Evolutionary conservation across 2,888 invertebrate species (phyloP).

Genomic region (Pristionchus arcanus): DNA sequence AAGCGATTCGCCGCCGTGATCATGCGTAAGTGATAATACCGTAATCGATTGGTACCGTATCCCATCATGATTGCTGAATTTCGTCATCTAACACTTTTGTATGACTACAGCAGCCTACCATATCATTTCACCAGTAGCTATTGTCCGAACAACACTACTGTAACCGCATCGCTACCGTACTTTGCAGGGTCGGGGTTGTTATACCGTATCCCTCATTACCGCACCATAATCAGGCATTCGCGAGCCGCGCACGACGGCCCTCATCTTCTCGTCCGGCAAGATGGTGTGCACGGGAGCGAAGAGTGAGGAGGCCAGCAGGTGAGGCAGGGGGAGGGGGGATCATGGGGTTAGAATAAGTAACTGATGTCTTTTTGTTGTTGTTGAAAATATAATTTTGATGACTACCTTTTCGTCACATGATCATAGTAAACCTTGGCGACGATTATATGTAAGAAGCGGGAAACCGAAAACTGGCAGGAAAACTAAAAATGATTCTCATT

Average conservation of each 20-base stretch:
- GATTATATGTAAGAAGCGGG: not conserved
- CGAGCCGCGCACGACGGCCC: slow-evolving; percentile 88
- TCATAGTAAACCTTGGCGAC: no score
- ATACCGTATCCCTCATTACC: not conserved
- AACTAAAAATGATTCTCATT: no score
- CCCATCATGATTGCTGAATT: slow-evolving; percentile 87
- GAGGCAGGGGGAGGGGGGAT: not conserved
- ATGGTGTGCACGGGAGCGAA: slow-evolving; percentile 93
- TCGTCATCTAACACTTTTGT: no score
- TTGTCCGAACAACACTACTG: no score
- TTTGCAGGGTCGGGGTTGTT: no score
- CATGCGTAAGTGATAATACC: slow-evolving; percentile 86
- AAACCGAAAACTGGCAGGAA: not conserved
- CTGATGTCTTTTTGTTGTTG: no score
- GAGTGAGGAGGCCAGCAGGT: slow-evolving; percentile 88
- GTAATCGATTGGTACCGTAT: slow-evolving; percentile 88
- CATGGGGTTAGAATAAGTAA: not conserved
- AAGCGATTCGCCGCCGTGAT: slow-evolving; percentile 99
- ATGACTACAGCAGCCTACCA: no score
- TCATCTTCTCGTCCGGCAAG: slow-evolving; percentile 90
- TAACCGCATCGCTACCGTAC: not conserved
- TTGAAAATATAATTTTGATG: no score
- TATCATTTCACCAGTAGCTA: no score
- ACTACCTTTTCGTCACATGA: no score
- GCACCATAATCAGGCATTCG: slow-evolving; percentile 80